Evolutionary conservation across 2,113 vertebrate species (phyloP), one percentile per base, ranked within the genome.

Genomic region (Electrona antarctica): DNA sequence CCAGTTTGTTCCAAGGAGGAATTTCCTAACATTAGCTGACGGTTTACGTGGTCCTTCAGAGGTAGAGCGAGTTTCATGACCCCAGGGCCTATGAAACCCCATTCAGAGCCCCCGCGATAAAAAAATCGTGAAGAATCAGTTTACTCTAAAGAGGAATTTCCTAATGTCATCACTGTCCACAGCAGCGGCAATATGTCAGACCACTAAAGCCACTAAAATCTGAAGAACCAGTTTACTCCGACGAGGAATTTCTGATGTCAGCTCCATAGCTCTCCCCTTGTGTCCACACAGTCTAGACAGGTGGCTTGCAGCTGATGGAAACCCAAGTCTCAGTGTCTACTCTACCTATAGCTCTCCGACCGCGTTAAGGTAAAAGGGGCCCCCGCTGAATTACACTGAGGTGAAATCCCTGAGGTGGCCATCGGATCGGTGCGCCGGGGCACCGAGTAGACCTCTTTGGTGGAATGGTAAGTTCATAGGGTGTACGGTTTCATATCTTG

Each of bases 231-330:
- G 33, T 41, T 41, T 41, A 41, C 33, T 41, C 33, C 33, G 5
- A 41, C 33, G 33, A 41, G 33, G 33, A 41, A 41, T 41, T 41
- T 41, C 33, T 41, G 33, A 41, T 41, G 33, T 41, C 33, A 41
- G 33, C 33, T 41, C 33, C 33, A 3, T 41, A 41, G 33, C 33
- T 41, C 33, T 41, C 33, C 57, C 21, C 57, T 29, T 29, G 50
- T 61, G 68, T 70, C 52, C 64, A 71, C 67, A 28, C 47, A 1
- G 68, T 5, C 63, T 66, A 41, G 77, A 80, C 81, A 83, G 85
- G 83, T 84, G 85, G 85, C 63, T 74, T 45, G 62, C 80, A 86
- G 88, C 83, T 85, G 87, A 86, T 57, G 76, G 74, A 86, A 85
- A 85, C 85, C 73, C 48, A 63, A 87, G 49, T 82, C 79, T 64